These are phyloP conservation scores for Sebastes trivittatus DNA, from an alignment of 2,797 vertebrate species.

Conservation along the genomic window DNA sequence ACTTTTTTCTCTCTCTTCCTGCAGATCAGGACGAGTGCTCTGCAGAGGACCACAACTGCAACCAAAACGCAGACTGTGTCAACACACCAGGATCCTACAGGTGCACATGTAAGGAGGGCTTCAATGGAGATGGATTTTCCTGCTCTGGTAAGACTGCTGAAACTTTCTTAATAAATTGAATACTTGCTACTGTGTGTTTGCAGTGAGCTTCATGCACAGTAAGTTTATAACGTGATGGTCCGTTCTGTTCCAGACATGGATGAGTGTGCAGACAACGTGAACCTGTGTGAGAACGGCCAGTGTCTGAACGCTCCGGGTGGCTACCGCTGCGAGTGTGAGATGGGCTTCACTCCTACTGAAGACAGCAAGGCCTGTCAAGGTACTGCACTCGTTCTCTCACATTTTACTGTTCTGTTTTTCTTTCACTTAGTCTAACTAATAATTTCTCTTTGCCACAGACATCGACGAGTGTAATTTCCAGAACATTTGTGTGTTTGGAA, in stretches of 20 bases:
- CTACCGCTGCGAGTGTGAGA: constrained; percentile 94
- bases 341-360: constrained; percentile 93
- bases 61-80: constrained; percentile 88
- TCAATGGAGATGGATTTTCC: constrained; percentile 90
- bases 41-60: constrained; percentile 89
- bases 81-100: constrained; percentile 92
- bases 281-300: constrained; percentile 94
- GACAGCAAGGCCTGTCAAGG: constrained; percentile 94
- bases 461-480: constrained; percentile 95
- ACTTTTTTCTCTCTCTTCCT: neutral
- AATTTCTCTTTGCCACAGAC: constrained; percentile 76
- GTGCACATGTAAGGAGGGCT: constrained; percentile 90
- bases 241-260: constrained; percentile 87
- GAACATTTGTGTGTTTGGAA: constrained; percentile 93
- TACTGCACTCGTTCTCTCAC: constrained; percentile 48
- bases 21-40: constrained; percentile 92
- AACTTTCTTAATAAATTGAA: neutral
- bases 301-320: constrained; percentile 93
- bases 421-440: neutral
- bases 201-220: neutral
- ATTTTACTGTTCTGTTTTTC: neutral
- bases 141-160: constrained; percentile 84
- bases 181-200: neutral
- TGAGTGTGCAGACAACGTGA: constrained; percentile 91
- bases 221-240: neutral